Evolutionary conservation across 1,140 invertebrate genomes (phyloP).

Genomic region (Drosophila obscura): DNA sequence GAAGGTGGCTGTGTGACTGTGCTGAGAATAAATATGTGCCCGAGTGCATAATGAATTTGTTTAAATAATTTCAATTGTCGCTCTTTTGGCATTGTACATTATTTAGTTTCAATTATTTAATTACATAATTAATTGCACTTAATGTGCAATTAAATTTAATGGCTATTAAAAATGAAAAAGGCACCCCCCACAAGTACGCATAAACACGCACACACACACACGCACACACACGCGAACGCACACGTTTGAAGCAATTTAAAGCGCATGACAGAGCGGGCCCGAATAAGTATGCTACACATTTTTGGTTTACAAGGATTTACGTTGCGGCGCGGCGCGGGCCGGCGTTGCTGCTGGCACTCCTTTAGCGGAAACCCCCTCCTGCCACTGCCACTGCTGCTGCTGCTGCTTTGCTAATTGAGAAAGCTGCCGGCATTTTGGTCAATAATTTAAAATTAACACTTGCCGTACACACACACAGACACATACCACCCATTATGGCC

Average conservation of each 20-base stretch:
- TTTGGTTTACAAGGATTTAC: conserved; percentile 18
- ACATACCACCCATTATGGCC: not conserved
- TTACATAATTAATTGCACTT: conserved; percentile 58
- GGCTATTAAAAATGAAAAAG: conserved; percentile 52
- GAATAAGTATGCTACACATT: conserved; percentile 34
- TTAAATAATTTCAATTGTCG: conserved; percentile 17
- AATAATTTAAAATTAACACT: conserved; percentile 72
- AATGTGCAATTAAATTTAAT: conserved; percentile 57
- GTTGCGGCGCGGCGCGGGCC: no score
- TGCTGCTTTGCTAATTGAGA: conserved; percentile 35
- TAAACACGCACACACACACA: not conserved
- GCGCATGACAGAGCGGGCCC: not conserved
- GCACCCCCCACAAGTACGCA: conserved; percentile 6
- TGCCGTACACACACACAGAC: conserved; percentile 19
- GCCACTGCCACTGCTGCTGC: no score
- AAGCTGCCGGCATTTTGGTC: conserved; percentile 48
- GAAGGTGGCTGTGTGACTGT: no score
- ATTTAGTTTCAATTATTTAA: conserved; percentile 62
- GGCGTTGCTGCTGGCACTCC: no score
- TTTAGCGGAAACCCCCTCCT: no score
- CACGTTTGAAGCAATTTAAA: not conserved
- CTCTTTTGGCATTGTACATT: conserved; percentile 34
- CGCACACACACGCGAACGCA: not conserved
- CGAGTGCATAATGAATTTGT: conserved; percentile 11
- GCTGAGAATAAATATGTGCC: not conserved